Evolutionary conservation across 2,797 vertebrate genomes (phyloP).

Genomic region (Hoplostethus atlanticus): DNA sequence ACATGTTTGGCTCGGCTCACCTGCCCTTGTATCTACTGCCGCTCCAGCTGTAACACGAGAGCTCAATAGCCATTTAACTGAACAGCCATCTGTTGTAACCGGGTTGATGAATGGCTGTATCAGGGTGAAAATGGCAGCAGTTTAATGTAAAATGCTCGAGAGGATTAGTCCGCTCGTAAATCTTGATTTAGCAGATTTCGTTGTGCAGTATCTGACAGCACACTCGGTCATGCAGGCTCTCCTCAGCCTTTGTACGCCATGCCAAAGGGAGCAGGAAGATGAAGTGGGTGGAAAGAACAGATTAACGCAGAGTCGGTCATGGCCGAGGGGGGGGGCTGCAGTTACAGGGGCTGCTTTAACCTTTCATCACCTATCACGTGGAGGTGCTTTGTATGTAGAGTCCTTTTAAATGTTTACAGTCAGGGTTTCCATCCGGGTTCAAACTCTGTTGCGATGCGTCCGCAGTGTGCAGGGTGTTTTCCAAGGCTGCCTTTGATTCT

Average conservation of each 20-base stretch:
- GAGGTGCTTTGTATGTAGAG: neutral
- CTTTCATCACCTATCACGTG: conserved; percentile 13
- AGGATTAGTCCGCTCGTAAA: conserved; percentile 57
- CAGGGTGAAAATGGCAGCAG: conserved; percentile 44
- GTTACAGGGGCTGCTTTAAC: neutral
- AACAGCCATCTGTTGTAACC: conserved; percentile 10
- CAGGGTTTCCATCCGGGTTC: conserved; percentile 5
- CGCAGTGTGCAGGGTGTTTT: neutral
- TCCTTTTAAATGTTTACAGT: conserved; percentile 13
- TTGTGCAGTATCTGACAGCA: conserved; percentile 23
- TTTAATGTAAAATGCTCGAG: conserved; percentile 49
- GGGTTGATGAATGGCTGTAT: conserved; percentile 54
- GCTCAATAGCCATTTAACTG: conserved; percentile 1
- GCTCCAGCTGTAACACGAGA: neutral
- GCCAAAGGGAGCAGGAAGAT: conserved; percentile 35
- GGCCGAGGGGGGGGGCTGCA: conserved; percentile 9
- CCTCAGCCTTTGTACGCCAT: conserved; percentile 17
- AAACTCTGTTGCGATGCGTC: neutral
- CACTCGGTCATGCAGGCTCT: conserved; percentile 1
- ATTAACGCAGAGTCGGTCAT: conserved; percentile 12
- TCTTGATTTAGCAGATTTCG: conserved; percentile 56
- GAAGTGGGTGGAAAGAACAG: conserved; percentile 31
- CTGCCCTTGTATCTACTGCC: conserved; percentile 15
- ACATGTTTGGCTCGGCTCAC: conserved; percentile 35
- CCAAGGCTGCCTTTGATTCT: neutral